Percentiles rank a stretch among this genome's conserved stretches.
These are phyloP conservation scores for Leucoraja erinaceus DNA, from an alignment of 2,113 vertebrate genomes.

Conservation along the genomic window DNA sequence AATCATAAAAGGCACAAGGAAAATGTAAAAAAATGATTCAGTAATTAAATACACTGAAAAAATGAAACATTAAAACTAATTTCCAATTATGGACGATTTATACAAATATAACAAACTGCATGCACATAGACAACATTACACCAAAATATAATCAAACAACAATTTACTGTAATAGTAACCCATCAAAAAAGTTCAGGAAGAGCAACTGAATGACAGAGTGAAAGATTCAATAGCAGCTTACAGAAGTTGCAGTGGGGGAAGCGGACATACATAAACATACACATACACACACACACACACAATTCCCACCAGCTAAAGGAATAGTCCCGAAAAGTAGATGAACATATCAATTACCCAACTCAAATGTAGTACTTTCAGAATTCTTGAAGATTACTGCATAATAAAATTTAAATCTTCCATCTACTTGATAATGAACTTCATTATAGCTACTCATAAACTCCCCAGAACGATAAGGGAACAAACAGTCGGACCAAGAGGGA, in stretches of 20 bases:
- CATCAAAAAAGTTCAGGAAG: background rate
- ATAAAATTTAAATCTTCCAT: slow-evolving; percentile 30
- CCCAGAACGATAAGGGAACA: background rate
- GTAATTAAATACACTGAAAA: background rate
- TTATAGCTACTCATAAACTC: slow-evolving; percentile 6
- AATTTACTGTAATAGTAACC: background rate
- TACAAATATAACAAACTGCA: background rate
- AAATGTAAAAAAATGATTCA: background rate
- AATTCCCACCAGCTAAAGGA: slow-evolving; percentile 33
- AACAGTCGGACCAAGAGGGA: slow-evolving; percentile 22
- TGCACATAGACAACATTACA: background rate
- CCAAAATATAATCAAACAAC: background rate
- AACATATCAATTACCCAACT: slow-evolving; percentile 35
- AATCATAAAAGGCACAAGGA: background rate
- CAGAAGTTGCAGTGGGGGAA: slow-evolving; percentile 10
- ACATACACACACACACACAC: background rate
- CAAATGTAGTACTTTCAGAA: slow-evolving; percentile 25
- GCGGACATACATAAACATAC: background rate
- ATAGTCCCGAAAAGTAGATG: slow-evolving; percentile 26
- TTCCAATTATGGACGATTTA: background rate
- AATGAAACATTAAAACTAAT: background rate
- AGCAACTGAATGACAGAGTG: slow-evolving; percentile 12
- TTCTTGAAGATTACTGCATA: slow-evolving; percentile 21
- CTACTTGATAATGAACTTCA: background rate
- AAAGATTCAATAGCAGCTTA: slow-evolving; percentile 12